Percentiles rank a stretch among this genome's conserved stretches.
Conservation (phyloP, 2,888 invertebrate genomes). For the Lithophane leautieri region DNA sequence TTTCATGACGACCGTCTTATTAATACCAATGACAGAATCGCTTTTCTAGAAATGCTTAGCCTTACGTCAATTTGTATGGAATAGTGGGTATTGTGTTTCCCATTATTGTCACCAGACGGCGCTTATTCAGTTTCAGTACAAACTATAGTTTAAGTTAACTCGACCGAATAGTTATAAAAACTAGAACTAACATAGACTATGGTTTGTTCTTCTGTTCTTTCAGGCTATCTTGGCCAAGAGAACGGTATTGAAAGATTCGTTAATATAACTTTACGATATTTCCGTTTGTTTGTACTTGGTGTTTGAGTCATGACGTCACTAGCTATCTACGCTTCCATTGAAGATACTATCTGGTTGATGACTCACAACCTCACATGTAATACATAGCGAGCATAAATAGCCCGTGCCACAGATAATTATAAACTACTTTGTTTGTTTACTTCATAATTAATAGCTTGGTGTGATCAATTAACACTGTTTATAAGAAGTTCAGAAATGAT, state of each 20-base stretch:
- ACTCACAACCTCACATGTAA: conserved; percentile 27
- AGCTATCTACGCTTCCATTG: conserved; percentile 22
- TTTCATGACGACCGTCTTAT: not conserved
- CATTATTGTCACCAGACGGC: not conserved
- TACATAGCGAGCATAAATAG: conserved; percentile 25
- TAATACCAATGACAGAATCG: not conserved
- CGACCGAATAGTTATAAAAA: not conserved
- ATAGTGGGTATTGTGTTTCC: not conserved
- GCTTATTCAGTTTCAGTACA: not conserved
- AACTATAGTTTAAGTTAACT: not conserved
- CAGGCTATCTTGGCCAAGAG: not conserved
- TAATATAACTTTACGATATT: not conserved
- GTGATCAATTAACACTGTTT: conserved; percentile 26
- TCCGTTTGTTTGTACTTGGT: not conserved
- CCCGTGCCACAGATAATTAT: conserved; percentile 40
- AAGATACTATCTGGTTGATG: conserved; percentile 34
- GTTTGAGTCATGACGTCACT: conserved; percentile 29
- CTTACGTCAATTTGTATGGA: not conserved
- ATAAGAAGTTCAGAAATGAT: not conserved
- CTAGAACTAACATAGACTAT: not conserved
- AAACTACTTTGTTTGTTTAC: conserved; percentile 44
- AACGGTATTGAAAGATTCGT: not conserved
- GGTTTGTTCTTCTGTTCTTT: not conserved
- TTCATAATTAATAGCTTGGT: conserved; percentile 23
- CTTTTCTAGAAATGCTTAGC: not conserved